Evolutionary conservation across 2,797 vertebrate species (phyloP).

Genomic region (Amazona finschi): DNA sequence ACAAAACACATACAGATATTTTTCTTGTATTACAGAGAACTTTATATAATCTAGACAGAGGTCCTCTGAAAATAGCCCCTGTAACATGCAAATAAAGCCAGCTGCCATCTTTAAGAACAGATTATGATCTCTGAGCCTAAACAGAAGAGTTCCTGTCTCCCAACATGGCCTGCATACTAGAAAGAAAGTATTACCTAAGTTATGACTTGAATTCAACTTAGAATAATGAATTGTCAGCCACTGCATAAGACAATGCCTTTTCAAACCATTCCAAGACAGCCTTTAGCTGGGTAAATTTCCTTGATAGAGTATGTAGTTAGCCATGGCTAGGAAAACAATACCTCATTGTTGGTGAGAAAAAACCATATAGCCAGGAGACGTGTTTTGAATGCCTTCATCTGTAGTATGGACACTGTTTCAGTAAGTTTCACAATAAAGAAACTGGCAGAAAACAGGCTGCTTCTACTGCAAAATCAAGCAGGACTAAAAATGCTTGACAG

Average conservation of each 20-base stretch:
- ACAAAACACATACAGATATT: not conserved
- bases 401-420: not conserved
- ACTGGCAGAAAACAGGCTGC: not conserved
- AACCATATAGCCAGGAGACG: not conserved
- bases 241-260: not conserved
- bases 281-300: constrained; percentile 18
- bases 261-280: not conserved
- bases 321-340: not conserved
- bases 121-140: not conserved
- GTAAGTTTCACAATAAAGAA: not conserved
- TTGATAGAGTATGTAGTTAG: not conserved
- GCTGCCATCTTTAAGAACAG: not conserved
- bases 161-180: not conserved
- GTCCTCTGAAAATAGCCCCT: not conserved
- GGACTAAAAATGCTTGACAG: not conserved
- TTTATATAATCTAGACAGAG: not conserved
- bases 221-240: not conserved
- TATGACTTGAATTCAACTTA: not conserved
- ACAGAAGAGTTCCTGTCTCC: not conserved
- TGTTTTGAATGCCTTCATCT: not conserved
- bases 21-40: not conserved
- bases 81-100: not conserved
- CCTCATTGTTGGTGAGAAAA: not conserved
- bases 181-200: not conserved
- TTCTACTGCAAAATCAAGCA: not conserved